These are phyloP conservation scores for Melanotaenia trifasciata DNA, from an alignment of 2,797 vertebrate species.

Conservation along the genomic window DNA sequence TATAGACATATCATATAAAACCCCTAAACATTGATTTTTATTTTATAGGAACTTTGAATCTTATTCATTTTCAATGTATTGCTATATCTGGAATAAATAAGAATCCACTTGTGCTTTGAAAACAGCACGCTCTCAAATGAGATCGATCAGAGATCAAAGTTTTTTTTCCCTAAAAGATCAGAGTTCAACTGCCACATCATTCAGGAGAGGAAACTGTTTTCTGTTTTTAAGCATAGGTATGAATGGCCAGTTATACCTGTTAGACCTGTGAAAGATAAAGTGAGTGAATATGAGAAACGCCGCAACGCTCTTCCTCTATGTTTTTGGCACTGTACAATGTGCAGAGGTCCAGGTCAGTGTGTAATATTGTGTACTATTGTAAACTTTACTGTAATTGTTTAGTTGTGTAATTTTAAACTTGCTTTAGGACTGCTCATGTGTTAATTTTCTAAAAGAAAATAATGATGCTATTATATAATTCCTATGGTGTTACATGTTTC, in stretches of 20 bases:
- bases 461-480: slow-evolving; percentile 60
- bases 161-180: not conserved
- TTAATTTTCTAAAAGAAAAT: slow-evolving; percentile 61
- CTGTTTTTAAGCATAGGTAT: slow-evolving; percentile 23
- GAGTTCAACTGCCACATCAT: slow-evolving; percentile 16
- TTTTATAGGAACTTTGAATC: not conserved
- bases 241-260: slow-evolving; percentile 22
- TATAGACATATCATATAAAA: not conserved
- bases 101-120: slow-evolving; percentile 19
- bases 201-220: slow-evolving; percentile 29
- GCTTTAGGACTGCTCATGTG: slow-evolving; percentile 62
- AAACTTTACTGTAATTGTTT: slow-evolving; percentile 80
- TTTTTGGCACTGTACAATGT: slow-evolving; percentile 67
- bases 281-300: slow-evolving; percentile 37
- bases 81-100: slow-evolving; percentile 25
- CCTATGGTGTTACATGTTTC: slow-evolving; percentile 74
- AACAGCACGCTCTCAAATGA: not conserved
- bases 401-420: slow-evolving; percentile 73
- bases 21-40: not conserved
- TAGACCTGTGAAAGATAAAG: slow-evolving; percentile 7
- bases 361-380: slow-evolving; percentile 84
- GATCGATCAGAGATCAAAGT: not conserved
- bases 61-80: slow-evolving; percentile 14
- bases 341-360: slow-evolving; percentile 70
- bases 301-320: slow-evolving; percentile 71